phyloP scores from a whole-genome alignment of 2,797 vertebrate genomes.

The Antennarius maculatus region DNA sequence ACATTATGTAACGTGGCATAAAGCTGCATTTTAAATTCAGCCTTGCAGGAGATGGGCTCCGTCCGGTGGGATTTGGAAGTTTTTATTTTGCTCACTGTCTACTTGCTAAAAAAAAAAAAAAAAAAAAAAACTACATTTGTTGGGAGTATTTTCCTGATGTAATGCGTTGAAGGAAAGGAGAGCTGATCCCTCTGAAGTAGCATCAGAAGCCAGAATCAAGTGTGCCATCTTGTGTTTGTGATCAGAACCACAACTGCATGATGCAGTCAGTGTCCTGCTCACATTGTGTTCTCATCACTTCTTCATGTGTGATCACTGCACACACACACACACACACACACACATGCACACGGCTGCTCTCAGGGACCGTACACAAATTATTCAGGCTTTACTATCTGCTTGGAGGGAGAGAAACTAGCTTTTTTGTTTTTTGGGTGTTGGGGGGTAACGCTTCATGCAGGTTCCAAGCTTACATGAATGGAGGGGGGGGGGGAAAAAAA shows the following conservation, averaged over 20 bases:
- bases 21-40: conserved; percentile 40
- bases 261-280: not conserved
- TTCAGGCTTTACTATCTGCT: no score
- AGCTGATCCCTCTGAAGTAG: conserved; percentile 20
- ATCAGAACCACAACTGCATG: conserved; percentile 34
- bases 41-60: conserved; percentile 23
- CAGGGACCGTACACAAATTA: no score
- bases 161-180: conserved; percentile 42
- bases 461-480: no score
- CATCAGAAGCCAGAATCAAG: conserved; percentile 35
- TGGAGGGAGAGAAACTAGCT: no score
- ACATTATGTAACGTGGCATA: conserved; percentile 49
- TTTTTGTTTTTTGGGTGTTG: no score
- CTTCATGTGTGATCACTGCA: not conserved
- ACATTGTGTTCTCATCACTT: conserved; percentile 8
- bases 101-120: conserved; percentile 38
- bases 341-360: not conserved
- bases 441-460: no score
- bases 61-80: conserved; percentile 44
- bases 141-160: conserved; percentile 37
- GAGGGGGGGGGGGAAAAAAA: no score
- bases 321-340: not conserved
- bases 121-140: conserved; percentile 33
- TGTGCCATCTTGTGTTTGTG: conserved; percentile 69
- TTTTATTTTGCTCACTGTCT: conserved; percentile 31